phyloP scores from a whole-genome alignment of 35 echinoderm and acorn worm genomes.

The Apostichopus japonicus region DNA sequence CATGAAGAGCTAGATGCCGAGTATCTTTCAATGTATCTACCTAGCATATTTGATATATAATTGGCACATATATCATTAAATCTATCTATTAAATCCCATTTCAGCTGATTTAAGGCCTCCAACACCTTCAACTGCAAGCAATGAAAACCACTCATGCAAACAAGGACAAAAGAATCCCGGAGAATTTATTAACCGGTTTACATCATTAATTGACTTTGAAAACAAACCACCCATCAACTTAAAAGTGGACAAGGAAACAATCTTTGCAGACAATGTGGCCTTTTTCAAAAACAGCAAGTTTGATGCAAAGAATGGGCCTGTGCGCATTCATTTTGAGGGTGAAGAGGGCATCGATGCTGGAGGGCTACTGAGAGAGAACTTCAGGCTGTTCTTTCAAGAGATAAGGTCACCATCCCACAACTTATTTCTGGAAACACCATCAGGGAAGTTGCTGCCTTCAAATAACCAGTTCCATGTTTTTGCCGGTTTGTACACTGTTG shows the following conservation, averaged over 20 bases:
- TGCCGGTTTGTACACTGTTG: not conserved
- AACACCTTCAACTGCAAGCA: not conserved
- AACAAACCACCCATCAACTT: not conserved
- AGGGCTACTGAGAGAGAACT: conserved; percentile 31
- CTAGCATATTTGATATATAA: too few species aligned
- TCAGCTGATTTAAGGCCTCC: not conserved
- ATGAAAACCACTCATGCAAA: not conserved
- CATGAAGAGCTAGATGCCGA: too few species aligned
- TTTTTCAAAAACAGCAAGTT: conserved; percentile 9
- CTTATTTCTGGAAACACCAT: not conserved
- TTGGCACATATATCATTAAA: not conserved
- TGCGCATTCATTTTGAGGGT: conserved; percentile 15
- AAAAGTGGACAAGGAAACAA: not conserved
- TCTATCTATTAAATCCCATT: not conserved
- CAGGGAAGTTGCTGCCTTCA: not conserved
- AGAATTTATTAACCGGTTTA: not conserved
- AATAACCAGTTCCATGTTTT: conserved; percentile 25
- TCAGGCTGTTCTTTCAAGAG: conserved; percentile 1
- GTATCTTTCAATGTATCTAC: too few species aligned
- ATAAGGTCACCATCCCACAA: conserved; percentile 4
- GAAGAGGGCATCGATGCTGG: conserved; percentile 37
- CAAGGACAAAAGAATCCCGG: not conserved
- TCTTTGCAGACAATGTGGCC: conserved; percentile 37
- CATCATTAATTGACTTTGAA: not conserved
- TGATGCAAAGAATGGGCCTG: conserved; percentile 8